Base-by-base conservation (phyloP, 2,888 invertebrate species). In the Cyrtodaria siliqua region DNA sequence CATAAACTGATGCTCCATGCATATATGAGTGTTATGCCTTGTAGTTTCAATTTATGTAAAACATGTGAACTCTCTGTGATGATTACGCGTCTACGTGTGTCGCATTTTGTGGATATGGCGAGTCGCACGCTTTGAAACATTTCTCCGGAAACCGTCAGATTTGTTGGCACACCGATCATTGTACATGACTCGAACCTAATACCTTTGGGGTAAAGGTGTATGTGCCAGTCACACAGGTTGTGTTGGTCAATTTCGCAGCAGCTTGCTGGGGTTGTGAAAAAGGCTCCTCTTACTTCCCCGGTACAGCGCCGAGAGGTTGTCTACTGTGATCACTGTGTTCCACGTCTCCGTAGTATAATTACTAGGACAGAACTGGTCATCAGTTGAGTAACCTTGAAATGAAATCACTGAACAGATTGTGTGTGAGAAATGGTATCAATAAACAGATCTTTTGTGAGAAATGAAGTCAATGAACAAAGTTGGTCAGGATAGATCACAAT, bases 301-400 rank as follows among this genome's bases (percentile, higher is more conserved):
- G 0, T 95, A 95, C 75, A 97, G 93, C 61, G 94, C 92, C 42
- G 95, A 95, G 93, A 97, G 97, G 93, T 97, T 96, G 89, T 97
- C 96, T 27, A 98, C 96, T 9, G 95, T 95, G 42, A 98, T 94
- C 57, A 96, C 94, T 0, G 97, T 96, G 91, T 97, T 96, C 95
- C 97, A 98, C 14, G 96, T 96, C 91, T 98, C 98, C 67, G 96
- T 96, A 0, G 97, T 97, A 93, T 98, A 98, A 0, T 98, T 94
- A 0, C 98, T 95, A 0, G 98, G 97, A 0, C 82, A 96, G 67
- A n/a, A 82, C 12, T 61, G 49, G 44, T 61, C 60, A 2, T n/a
- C n/a, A 18, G 44, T 53, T 2, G 9, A 49, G 1, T 40, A 40
- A 20, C 44, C n/a, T 24, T 38, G n/a, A n/a, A n/a, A n/a, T n/a